Conservation (phyloP, 2,113 vertebrate genomes). For the Elephas maximus region DNA sequence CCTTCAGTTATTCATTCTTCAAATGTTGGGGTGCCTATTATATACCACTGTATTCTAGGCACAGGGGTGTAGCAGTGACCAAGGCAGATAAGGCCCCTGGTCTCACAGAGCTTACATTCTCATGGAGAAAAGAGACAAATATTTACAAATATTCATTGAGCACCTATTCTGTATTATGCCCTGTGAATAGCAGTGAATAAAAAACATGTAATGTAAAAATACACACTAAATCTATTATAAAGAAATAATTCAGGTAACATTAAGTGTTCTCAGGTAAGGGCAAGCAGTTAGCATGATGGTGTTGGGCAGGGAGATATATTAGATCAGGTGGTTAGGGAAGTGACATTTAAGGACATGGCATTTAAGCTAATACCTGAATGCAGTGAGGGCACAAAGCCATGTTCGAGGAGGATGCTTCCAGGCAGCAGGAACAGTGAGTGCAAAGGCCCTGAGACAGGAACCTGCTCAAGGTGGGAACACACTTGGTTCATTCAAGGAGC, state of each 20-base stretch:
- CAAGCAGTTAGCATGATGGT: not conserved
- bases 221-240: not conserved
- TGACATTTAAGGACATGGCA: not conserved
- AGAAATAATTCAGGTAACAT: not conserved
- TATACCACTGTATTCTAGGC: not conserved
- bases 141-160: not conserved
- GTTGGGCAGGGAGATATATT: not conserved
- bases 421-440: not conserved
- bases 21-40: not conserved
- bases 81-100: not conserved
- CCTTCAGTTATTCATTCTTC: not conserved
- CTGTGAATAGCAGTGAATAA: conserved; percentile 7
- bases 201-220: not conserved
- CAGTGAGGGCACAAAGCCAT: not conserved
- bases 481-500: not conserved
- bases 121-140: not conserved
- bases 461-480: not conserved
- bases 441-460: not conserved
- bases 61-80: not conserved
- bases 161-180: not conserved
- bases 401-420: not conserved
- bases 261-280: not conserved
- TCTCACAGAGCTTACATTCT: not conserved
- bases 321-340: not conserved
- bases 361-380: not conserved